Conservation (phyloP, 2,113 vertebrate genomes). For the Archilochus colubris region DNA sequence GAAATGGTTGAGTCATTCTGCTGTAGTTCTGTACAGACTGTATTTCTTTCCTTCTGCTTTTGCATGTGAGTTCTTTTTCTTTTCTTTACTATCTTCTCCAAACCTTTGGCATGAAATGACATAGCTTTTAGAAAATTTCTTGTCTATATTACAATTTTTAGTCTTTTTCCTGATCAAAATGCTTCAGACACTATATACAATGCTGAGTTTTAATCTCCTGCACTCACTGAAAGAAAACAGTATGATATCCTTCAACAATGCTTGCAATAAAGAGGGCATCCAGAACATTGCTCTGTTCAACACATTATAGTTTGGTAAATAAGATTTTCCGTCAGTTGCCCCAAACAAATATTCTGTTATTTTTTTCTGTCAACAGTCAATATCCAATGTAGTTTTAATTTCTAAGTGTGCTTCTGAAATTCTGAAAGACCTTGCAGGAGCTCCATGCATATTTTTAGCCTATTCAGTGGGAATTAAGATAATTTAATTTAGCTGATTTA, state of each 20-base stretch:
- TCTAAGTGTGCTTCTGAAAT: not conserved
- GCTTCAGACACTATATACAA: not conserved
- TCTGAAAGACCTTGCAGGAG: not conserved
- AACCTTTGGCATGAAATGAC: not conserved
- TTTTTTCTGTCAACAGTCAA: not conserved
- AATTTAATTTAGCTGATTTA: not conserved
- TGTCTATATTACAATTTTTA: not conserved
- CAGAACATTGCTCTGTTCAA: not conserved
- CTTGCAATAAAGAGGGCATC: not conserved
- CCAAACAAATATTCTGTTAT: not conserved
- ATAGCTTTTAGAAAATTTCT: not conserved
- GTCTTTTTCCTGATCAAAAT: not conserved
- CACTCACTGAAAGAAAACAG: not conserved
- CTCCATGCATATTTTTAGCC: not conserved
- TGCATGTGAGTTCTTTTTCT: not conserved
- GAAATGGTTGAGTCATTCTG: not conserved
- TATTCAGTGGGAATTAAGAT: not conserved
- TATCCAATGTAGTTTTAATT: not conserved
- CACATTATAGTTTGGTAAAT: not conserved
- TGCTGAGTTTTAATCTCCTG: not conserved
- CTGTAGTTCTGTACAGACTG: not conserved
- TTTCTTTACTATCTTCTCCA: not conserved
- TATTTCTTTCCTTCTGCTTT: not conserved
- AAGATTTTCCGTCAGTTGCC: not conserved
- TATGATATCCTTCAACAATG: not conserved